Percentiles rank a stretch among this genome's conserved stretches.
Evolutionary conservation across 2,797 vertebrate species (phyloP).

Genomic region (Takifugu rubripes): DNA sequence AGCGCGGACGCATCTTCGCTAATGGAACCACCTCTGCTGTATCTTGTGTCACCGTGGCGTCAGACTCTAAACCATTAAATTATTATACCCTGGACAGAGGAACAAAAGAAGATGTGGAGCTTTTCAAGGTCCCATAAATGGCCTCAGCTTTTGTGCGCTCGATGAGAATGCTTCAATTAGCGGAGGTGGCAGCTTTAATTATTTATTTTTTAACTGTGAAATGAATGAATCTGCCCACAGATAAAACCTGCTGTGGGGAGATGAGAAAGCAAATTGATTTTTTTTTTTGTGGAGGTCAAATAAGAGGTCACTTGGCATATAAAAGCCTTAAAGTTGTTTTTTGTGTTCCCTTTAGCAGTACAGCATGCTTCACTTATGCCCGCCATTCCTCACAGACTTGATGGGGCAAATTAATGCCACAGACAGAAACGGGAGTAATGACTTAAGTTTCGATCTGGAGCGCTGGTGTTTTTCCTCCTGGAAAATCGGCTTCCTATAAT

Average conservation of each 20-base stretch:
- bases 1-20: conserved; percentile 57
- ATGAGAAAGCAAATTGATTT: neutral
- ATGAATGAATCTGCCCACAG: conserved; percentile 27
- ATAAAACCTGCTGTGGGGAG: neutral
- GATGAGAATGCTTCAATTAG: conserved; percentile 25
- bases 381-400: too few relatives aligned
- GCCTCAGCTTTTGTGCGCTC: conserved; percentile 22
- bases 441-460: conserved; percentile 17
- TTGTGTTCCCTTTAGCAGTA: conserved; percentile 4
- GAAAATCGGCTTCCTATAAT: conserved; percentile 34
- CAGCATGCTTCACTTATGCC: neutral
- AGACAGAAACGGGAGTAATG: conserved; percentile 19
- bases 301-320: too few relatives aligned
- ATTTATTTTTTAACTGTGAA: conserved; percentile 9
- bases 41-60: conserved; percentile 66
- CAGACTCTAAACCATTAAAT: conserved; percentile 62
- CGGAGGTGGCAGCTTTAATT: conserved; percentile 17
- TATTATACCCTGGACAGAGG: conserved; percentile 55
- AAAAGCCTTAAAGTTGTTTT: neutral
- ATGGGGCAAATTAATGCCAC: conserved; percentile 20
- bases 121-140: conserved; percentile 60
- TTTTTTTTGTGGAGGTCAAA: neutral
- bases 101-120: conserved; percentile 13
- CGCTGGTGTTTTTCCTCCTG: conserved; percentile 29
- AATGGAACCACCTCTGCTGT: conserved; percentile 67